Evolutionary conservation across 2,113 vertebrate genomes (phyloP).

Genomic region (Progne subis): DNA sequence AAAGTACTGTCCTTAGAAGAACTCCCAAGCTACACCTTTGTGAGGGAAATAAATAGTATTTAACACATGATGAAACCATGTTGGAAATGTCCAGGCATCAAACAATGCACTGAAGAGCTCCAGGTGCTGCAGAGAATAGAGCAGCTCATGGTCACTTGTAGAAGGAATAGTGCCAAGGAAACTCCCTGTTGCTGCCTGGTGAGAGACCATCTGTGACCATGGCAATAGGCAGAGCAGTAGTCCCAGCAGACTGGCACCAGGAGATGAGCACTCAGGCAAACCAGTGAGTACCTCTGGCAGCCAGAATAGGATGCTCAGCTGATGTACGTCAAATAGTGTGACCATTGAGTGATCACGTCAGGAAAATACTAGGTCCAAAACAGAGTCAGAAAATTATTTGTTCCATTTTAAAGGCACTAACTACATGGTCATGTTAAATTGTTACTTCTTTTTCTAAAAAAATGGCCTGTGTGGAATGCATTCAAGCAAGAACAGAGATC

Average conservation of each 20-base stretch:
- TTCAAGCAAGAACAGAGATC: conserved; percentile 10
- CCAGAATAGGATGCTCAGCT: not conserved
- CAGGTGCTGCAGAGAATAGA: not conserved
- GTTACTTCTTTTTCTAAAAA: not conserved
- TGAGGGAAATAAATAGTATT: not conserved
- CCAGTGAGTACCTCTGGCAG: not conserved
- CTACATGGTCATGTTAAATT: not conserved
- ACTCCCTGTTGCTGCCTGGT: not conserved
- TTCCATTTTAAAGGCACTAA: not conserved
- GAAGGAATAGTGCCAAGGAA: not conserved
- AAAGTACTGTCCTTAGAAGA: not conserved
- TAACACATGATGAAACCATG: not conserved
- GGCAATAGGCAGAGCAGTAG: not conserved
- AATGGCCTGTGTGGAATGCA: not conserved
- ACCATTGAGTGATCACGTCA: not conserved
- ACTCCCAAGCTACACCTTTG: not conserved
- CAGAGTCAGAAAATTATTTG: not conserved
- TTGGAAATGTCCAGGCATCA: not conserved
- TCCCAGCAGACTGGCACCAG: not conserved
- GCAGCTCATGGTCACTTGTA: not conserved
- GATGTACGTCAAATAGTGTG: not conserved
- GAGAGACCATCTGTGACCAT: not conserved
- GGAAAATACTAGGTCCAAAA: not conserved
- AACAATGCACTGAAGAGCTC: not conserved
- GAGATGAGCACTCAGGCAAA: not conserved